These are phyloP conservation scores for Eupithecia inturbata DNA, from an alignment of 2,888 invertebrate species.

Conservation along the genomic window DNA sequence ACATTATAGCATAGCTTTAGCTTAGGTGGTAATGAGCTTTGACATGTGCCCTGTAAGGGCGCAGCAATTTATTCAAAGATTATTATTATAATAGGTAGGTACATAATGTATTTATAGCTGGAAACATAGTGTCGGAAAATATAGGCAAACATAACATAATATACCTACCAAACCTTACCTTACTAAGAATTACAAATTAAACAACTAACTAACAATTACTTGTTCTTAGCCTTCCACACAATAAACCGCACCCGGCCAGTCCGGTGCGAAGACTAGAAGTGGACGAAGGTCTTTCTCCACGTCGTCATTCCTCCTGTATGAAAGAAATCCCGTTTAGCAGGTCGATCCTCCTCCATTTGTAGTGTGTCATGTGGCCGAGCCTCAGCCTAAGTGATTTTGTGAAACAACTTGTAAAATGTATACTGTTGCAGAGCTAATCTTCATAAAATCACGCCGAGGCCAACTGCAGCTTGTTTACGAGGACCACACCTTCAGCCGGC, in stretches of 20 bases:
- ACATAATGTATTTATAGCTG: too few species aligned
- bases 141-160: too few species aligned
- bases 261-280: not conserved
- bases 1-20: too few species aligned
- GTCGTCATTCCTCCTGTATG: not conserved
- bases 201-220: not conserved
- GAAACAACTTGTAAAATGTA: not conserved
- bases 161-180: too few species aligned
- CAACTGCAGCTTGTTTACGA: slow-evolving; percentile 31
- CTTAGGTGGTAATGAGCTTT: too few species aligned
- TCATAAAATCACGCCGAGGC: slow-evolving; percentile 31
- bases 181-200: not conserved
- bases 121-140: too few species aligned
- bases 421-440: slow-evolving; percentile 32
- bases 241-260: not conserved
- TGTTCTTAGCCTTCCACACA: not conserved
- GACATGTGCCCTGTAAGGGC: too few species aligned
- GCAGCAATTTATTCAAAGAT: too few species aligned
- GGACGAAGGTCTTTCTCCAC: not conserved
- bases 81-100: too few species aligned
- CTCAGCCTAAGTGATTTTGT: not conserved
- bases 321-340: not conserved
- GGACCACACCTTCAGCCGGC: slow-evolving; percentile 32
- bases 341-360: not conserved
- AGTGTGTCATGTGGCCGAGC: not conserved